Evolutionary conservation across 2,113 vertebrate species (phyloP), one percentile per base, ranked within the genome.

Genomic region (Penelope pileata): DNA sequence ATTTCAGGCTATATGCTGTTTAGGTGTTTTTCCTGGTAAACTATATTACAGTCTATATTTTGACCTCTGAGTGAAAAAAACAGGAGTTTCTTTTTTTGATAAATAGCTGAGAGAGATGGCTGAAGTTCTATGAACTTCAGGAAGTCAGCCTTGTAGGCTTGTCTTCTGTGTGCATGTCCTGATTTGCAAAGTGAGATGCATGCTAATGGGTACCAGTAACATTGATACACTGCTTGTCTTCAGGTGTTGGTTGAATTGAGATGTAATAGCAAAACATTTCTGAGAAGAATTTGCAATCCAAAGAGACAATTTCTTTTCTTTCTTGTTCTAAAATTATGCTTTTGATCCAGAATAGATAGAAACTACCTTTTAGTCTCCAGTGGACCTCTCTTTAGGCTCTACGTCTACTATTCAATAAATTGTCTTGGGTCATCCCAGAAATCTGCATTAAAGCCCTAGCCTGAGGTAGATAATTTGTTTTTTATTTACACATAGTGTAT

Each of bases 141-240:
- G 54, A 90, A 51, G 21, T 63, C 45, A 69, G 29, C 16, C 38
- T 81, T 42, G 8, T 62, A 38, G 79, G 18, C n/a, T 30, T 19
- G 0, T 86, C 36, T 79, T 63, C 50, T 50, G 1, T 23, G 4
- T 32, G 9, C 4, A 0, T 27, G 26, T 45, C 40, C 23, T 76
- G 59, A 43, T 68, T 58, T 0, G 0, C 36, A 72, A 66, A 26
- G 51, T 81, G 64, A 81, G 90, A 78, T 29, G 24, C 5, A 14
- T 1, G 1, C 16, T 21, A 7, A 1, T 8, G 21, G 22, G 7
- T 47, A 16, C 38, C 79, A 19, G 32, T 54, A 59, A 72, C 24
- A 59, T 89, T 40, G 47, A 50, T 22, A 19, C 14, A 10, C 10
- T 75, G 8, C 36, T 81, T 85, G 17, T 79, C 7, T 62, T 75